Conservation (phyloP, 2,797 vertebrate genomes). For the Pteronotus mesoamericanus region DNA sequence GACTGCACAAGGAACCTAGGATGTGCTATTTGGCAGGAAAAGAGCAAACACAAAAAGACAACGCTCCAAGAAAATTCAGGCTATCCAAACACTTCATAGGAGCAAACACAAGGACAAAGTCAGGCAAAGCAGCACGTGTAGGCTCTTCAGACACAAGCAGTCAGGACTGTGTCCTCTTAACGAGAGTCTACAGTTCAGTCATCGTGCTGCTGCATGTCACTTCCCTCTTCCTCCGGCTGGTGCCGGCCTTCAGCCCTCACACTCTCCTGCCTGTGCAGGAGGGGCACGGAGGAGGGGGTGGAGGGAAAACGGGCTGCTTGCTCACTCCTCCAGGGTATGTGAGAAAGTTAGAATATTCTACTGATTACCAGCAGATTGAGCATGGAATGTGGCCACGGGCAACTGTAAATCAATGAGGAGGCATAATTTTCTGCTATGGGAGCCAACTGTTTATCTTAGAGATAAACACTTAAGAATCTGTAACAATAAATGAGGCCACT, state of each 20-base stretch:
- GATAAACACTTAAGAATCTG: slow-evolving; percentile 59
- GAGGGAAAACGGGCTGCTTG: not conserved
- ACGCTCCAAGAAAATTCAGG: not conserved
- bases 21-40: not conserved
- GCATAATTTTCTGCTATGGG: slow-evolving; percentile 41
- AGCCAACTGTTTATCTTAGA: slow-evolving; percentile 48
- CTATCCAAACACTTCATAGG: not conserved
- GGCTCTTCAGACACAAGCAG: not conserved
- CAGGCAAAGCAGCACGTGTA: not conserved
- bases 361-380: not conserved
- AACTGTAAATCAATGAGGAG: slow-evolving; percentile 50
- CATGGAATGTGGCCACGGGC: slow-evolving; percentile 52
- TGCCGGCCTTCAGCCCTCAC: not conserved
- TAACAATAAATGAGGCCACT: not conserved
- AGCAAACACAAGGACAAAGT: not conserved
- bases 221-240: not conserved
- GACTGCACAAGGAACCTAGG: not conserved
- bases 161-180: not conserved
- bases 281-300: not conserved
- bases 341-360: slow-evolving; percentile 50
- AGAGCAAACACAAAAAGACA: not conserved
- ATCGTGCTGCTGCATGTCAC: not conserved
- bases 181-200: accelerated
- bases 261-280: not conserved
- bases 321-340: not conserved